phyloP scores from a whole-genome alignment of 2,797 vertebrate species.

The Enteromius radiatus region DNA sequence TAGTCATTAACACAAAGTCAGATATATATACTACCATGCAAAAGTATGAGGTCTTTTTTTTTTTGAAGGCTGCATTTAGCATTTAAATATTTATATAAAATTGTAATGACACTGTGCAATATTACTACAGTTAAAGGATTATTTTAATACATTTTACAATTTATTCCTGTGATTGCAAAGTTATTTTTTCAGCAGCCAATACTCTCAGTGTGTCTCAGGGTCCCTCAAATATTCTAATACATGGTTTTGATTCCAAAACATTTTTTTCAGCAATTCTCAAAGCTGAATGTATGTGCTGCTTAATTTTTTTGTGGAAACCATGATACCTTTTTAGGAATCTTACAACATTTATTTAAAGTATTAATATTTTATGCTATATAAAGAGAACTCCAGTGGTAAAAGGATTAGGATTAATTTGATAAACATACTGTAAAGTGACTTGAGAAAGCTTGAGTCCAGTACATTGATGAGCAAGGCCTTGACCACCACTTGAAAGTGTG shows the following conservation, averaged over 20 bases:
- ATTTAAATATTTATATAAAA: neutral
- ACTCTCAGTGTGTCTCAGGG: neutral
- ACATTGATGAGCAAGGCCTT: conserved; percentile 85
- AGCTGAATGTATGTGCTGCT: no score
- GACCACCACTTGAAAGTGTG: conserved; percentile 84
- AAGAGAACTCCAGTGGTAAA: neutral
- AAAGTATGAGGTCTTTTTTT: neutral
- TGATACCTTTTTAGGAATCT: no score
- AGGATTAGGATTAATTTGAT: neutral
- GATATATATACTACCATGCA: neutral
- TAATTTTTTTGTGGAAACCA: no score
- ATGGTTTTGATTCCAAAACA: no score
- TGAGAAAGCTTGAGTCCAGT: conserved; percentile 79
- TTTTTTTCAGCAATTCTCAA: no score
- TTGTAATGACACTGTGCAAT: no score
- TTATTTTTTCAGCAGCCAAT: no score
- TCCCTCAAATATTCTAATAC: neutral
- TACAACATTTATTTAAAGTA: neutral
- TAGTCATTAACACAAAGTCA: conserved; percentile 54
- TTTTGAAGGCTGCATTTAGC: neutral
- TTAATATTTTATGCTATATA: no score
- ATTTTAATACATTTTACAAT: neutral
- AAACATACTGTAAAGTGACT: conserved; percentile 81
- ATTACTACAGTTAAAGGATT: no score
- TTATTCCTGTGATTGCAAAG: neutral